These are phyloP conservation scores for Geotrupes spiniger DNA, from an alignment of 2,888 invertebrate genomes.

Conservation along the genomic window DNA sequence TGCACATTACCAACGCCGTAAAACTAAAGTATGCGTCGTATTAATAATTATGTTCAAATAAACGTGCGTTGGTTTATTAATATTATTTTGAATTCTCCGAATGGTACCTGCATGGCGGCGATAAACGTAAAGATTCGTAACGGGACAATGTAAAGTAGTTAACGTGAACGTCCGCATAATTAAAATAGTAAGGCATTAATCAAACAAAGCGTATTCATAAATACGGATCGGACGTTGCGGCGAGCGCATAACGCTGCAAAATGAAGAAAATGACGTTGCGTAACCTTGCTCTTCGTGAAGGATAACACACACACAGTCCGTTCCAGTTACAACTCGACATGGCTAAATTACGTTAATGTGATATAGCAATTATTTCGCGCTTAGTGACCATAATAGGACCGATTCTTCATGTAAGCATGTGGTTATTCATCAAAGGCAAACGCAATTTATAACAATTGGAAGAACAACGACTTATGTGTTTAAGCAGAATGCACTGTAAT, in stretches of 20 bases:
- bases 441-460: too few species aligned
- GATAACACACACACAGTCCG: slow-evolving; percentile 24
- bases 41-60: too few species aligned
- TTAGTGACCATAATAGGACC: slow-evolving; percentile 8
- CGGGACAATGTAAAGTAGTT: slow-evolving; percentile 2
- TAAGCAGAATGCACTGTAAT: too few species aligned
- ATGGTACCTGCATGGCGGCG: too few species aligned
- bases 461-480: too few species aligned
- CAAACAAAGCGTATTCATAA: slow-evolving; percentile 21
- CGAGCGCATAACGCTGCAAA: background rate
- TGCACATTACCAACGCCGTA: too few species aligned
- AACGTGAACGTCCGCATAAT: slow-evolving; percentile 15
- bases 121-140: background rate
- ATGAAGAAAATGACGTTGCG: slow-evolving; percentile 12
- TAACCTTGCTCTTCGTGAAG: slow-evolving; percentile 26
- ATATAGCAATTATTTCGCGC: slow-evolving; percentile 9
- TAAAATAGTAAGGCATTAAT: slow-evolving; percentile 18
- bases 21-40: too few species aligned
- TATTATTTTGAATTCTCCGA: too few species aligned
- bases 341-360: slow-evolving; percentile 9
- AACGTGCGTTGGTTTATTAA: too few species aligned
- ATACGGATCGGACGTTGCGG: slow-evolving; percentile 5
- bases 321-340: slow-evolving; percentile 3
- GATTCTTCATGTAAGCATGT: too few species aligned
- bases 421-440: too few species aligned